These are phyloP conservation scores for Scrobipalpa costella DNA, from an alignment of 2,888 invertebrate genomes.

Conservation along the genomic window DNA sequence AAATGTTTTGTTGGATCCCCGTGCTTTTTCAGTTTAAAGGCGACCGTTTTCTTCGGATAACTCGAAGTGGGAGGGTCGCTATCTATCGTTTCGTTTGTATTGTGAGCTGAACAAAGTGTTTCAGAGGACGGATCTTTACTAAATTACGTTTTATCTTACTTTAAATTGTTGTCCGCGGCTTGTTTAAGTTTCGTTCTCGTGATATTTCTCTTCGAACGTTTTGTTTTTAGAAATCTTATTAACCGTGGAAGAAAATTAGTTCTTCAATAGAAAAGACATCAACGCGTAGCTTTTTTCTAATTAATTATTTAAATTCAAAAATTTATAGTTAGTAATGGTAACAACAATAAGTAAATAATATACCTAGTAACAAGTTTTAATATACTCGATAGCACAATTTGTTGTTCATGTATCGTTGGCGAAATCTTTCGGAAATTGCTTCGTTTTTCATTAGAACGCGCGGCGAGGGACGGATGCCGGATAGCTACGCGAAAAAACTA, in stretches of 20 bases:
- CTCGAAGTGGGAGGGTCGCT: conserved; percentile 52
- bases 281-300: conserved; percentile 1
- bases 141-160: conserved; percentile 49
- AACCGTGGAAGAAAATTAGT: background rate
- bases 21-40: conserved; percentile 79
- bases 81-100: conserved; percentile 48
- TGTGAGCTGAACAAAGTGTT: conserved; percentile 48
- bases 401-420: background rate
- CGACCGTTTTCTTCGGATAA: conserved; percentile 73
- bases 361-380: background rate
- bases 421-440: conserved; percentile 58
- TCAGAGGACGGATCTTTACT: conserved; percentile 51
- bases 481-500: conserved; percentile 71
- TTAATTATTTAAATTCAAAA: background rate
- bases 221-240: background rate
- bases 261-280: conserved; percentile 5
- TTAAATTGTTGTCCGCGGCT: conserved; percentile 46
- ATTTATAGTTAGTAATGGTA: too few species aligned
- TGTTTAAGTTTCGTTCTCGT: conserved; percentile 28
- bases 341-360: background rate
- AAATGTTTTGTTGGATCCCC: conserved; percentile 79
- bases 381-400: background rate
- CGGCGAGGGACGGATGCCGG: conserved; percentile 56
- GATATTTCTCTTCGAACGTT: conserved; percentile 8
- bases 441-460: conserved; percentile 73